These are phyloP conservation scores for Ditula angustiorana DNA, from an alignment of 2,888 invertebrate species.

Conservation along the genomic window DNA sequence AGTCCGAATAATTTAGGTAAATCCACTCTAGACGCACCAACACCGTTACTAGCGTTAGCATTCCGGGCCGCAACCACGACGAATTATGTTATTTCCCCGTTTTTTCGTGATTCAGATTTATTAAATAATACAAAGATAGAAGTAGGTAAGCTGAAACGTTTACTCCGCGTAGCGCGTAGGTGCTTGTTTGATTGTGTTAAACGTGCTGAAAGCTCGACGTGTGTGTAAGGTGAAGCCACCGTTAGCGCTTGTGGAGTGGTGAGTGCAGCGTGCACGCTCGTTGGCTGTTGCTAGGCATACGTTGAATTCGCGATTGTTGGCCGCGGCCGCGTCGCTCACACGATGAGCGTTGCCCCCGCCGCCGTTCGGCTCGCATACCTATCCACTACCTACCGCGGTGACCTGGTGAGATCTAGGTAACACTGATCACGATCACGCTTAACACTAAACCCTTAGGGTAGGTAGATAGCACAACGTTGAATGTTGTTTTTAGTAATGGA, in stretches of 20 bases:
- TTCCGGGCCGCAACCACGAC: conserved; percentile 63
- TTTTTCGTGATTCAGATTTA: conserved; percentile 67
- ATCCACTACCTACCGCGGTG: conserved; percentile 42
- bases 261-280: conserved; percentile 63
- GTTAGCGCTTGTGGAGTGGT: conserved; percentile 45
- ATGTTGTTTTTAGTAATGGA: background rate
- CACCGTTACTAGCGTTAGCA: conserved; percentile 76
- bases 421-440: conserved; percentile 46
- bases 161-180: background rate
- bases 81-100: conserved; percentile 76
- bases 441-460: conserved; percentile 16
- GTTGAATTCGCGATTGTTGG: conserved; percentile 80
- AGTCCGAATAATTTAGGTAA: conserved; percentile 80
- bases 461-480: background rate
- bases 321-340: conserved; percentile 78
- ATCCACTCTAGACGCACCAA: conserved; percentile 70
- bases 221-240: conserved; percentile 68
- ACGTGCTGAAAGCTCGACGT: background rate
- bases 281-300: conserved; percentile 77
- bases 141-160: background rate
- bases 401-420: conserved; percentile 45
- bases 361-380: conserved; percentile 52
- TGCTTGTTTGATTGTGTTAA: background rate
- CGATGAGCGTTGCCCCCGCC: conserved; percentile 82
- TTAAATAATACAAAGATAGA: conserved; percentile 53